Evolutionary conservation across 2,113 vertebrate species (phyloP).

Genomic region (Pangasianodon hypophthalmus): DNA sequence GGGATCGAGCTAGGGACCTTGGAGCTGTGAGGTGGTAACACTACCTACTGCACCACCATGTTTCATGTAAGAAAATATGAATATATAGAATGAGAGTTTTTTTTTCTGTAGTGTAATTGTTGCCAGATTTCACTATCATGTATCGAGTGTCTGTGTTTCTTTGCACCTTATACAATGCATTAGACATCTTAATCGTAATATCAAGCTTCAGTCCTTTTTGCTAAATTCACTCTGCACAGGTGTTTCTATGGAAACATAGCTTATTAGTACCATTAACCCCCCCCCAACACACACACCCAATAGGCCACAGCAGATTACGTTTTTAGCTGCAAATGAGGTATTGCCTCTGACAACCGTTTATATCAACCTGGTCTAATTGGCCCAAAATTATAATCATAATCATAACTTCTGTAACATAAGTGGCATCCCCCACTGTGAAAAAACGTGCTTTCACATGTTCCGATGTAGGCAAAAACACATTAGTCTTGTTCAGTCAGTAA

Average conservation of each 20-base stretch:
- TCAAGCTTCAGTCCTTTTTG: constrained; percentile 47
- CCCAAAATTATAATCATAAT: constrained; percentile 2
- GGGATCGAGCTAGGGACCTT: neutral
- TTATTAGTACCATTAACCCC: constrained; percentile 60
- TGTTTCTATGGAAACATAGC: constrained; percentile 70
- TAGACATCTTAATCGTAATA: constrained; percentile 41
- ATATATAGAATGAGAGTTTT: neutral
- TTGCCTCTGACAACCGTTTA: neutral
- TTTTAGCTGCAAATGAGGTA: constrained; percentile 41
- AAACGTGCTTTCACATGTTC: neutral
- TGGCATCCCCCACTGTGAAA: neutral
- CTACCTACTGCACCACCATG: neutral
- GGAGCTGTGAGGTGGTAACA: neutral
- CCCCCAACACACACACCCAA: no score
- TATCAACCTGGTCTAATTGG: constrained; percentile 29
- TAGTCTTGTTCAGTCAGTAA: neutral
- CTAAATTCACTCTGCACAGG: constrained; percentile 60
- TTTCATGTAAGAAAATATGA: neutral
- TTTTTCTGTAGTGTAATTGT: neutral
- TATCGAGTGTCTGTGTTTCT: constrained; percentile 4
- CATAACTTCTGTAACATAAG: neutral
- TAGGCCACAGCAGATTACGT: constrained; percentile 37
- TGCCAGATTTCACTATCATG: neutral
- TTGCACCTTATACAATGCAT: constrained; percentile 20
- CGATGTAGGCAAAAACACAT: neutral